Conservation (phyloP, 2,797 vertebrate genomes). For the Champsocephalus gunnari region DNA sequence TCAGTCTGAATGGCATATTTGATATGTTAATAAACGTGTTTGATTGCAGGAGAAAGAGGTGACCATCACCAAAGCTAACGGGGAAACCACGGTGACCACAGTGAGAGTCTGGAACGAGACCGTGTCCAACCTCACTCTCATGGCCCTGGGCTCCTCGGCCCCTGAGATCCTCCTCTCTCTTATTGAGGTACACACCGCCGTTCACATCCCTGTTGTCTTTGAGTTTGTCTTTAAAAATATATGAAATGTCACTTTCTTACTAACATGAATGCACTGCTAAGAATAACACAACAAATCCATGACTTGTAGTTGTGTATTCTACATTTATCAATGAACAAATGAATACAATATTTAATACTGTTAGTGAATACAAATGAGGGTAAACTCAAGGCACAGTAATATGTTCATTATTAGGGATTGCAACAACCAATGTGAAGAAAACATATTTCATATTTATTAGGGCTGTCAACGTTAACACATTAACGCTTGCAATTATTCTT, state of each 20-base stretch:
- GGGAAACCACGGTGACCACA: conserved; percentile 90
- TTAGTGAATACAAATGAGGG: not conserved
- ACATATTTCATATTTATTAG: not conserved
- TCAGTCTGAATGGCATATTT: not conserved
- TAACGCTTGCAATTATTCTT: too few relatives aligned
- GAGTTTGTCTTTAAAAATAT: not conserved
- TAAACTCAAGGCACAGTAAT: not conserved
- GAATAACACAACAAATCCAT: not conserved
- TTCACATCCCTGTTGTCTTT: not conserved
- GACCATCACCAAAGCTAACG: conserved; percentile 92
- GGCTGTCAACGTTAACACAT: too few relatives aligned
- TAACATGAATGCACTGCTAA: not conserved
- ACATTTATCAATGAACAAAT: not conserved
- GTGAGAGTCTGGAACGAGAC: conserved; percentile 97
- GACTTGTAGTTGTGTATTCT: not conserved
- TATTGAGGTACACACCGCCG: conserved; percentile 87
- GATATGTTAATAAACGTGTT: not conserved
- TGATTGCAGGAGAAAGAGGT: conserved; percentile 91
- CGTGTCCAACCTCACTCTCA: conserved; percentile 95
- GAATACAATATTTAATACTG: not conserved
- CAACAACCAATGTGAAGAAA: not conserved
- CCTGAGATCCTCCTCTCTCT: conserved; percentile 96
- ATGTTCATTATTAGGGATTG: not conserved
- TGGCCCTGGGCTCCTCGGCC: conserved; percentile 95
- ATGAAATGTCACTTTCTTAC: not conserved